These are phyloP conservation scores for Agrochola lota DNA, from an alignment of 2,888 invertebrate genomes.

Conservation along the genomic window DNA sequence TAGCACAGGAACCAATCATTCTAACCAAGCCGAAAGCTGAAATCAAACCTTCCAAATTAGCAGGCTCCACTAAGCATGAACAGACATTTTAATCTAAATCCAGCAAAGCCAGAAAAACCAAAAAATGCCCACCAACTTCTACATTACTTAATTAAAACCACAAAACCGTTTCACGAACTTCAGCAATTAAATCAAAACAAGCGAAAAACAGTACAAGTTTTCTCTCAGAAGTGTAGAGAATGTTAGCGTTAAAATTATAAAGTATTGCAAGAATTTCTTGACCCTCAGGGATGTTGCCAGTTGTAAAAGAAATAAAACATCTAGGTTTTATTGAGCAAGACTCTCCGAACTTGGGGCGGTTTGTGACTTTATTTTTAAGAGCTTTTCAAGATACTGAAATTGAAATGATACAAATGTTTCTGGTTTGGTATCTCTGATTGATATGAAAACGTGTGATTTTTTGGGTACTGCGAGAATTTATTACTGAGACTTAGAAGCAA, in stretches of 20 bases:
- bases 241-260: conserved; percentile 10
- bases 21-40: neutral
- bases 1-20: neutral
- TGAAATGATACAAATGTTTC: neutral
- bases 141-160: conserved; percentile 40
- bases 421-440: neutral
- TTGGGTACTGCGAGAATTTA: neutral
- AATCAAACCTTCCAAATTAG: neutral
- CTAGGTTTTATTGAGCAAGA: conserved; percentile 28
- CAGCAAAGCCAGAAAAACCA: neutral
- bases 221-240: conserved; percentile 18
- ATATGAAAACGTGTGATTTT: neutral
- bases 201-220: conserved; percentile 13
- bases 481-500: neutral
- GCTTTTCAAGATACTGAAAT: conserved; percentile 8
- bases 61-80: neutral
- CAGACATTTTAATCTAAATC: conserved; percentile 21
- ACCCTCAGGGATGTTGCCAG: neutral
- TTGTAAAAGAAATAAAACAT: conserved; percentile 33
- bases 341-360: neutral
- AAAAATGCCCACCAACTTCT: conserved; percentile 29
- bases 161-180: conserved; percentile 28
- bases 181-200: conserved; percentile 37
- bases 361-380: conserved; percentile 14
- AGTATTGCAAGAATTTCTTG: conserved; percentile 21